Percentiles rank a stretch among this genome's conserved stretches.
Conservation (phyloP, 30 jellyfish, hydroid and myxozoan species). For the Hydractinia echinata region DNA sequence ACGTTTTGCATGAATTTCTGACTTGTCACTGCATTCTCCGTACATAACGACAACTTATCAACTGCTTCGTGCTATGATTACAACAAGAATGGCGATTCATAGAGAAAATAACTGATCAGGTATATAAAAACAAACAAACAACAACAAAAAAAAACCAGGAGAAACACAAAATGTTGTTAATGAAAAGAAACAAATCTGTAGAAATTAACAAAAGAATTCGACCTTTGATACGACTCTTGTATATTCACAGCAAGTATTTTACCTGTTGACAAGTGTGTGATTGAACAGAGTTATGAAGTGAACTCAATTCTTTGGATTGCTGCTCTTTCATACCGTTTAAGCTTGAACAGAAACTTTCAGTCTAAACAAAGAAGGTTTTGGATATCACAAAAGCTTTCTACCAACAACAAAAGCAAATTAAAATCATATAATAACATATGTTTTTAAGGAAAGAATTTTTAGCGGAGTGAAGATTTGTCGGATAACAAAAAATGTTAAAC, state of each 20-base stretch:
- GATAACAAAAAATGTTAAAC: too few species aligned
- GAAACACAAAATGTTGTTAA: too few species aligned
- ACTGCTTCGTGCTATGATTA: neutral
- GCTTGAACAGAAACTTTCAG: neutral
- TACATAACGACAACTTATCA: neutral
- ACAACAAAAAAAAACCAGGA: too few species aligned
- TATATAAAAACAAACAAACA: too few species aligned
- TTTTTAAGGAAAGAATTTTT: too few species aligned
- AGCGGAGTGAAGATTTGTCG: too few species aligned
- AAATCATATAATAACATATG: too few species aligned
- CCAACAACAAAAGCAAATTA: neutral
- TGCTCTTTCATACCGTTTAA: neutral
- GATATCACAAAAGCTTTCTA: neutral
- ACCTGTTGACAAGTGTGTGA: slow-evolving; percentile 27
- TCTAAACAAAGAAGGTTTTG: neutral
- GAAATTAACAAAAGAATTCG: too few species aligned
- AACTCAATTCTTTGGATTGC: neutral
- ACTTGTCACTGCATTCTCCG: neutral
- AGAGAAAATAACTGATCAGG: too few species aligned
- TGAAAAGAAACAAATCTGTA: too few species aligned
- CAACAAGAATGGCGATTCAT: neutral
- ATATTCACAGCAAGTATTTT: neutral
- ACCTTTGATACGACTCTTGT: too few species aligned
- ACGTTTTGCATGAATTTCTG: neutral
- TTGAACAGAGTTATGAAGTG: slow-evolving; percentile 11